phyloP scores from a whole-genome alignment of 2,797 vertebrate species.

The Picus viridis region DNA sequence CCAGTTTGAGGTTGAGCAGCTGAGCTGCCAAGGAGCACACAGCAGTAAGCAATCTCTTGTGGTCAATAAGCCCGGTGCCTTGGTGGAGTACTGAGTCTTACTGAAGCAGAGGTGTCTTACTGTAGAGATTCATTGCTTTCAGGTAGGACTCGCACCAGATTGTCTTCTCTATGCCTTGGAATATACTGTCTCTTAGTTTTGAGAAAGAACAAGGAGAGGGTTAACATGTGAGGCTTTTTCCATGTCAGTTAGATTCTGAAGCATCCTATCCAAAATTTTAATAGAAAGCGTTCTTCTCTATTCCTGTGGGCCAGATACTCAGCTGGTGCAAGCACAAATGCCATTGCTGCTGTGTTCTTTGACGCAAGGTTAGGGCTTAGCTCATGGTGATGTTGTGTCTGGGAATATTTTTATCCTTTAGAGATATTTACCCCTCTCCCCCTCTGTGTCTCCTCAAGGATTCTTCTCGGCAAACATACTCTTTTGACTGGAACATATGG shows the following conservation, averaged over 20 bases:
- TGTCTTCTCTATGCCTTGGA: not conserved
- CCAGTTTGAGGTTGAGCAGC: not conserved
- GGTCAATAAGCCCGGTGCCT: not conserved
- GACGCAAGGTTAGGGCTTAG: constrained; percentile 55
- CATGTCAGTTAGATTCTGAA: constrained; percentile 33
- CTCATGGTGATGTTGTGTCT: constrained; percentile 62
- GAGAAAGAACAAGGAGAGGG: not conserved
- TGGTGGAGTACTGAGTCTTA: not conserved
- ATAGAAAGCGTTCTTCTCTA: constrained; percentile 47
- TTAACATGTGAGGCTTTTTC: not conserved
- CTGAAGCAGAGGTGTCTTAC: not conserved
- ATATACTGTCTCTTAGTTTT: not conserved
- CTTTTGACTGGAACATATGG: constrained; percentile 59
- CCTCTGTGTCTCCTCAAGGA: constrained; percentile 24
- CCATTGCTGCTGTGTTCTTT: constrained; percentile 30
- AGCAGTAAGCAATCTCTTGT: not conserved
- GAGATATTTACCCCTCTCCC: constrained; percentile 28
- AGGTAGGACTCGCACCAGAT: not conserved
- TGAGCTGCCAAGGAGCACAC: not conserved
- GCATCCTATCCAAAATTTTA: constrained; percentile 27
- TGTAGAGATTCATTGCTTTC: fast-evolving
- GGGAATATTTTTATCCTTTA: constrained; percentile 67
- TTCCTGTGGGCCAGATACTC: constrained; percentile 52
- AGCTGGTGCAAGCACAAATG: constrained; percentile 55
- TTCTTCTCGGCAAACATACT: constrained; percentile 39